Evolutionary conservation across 1,140 invertebrate genomes (phyloP), one percentile per base, ranked within the genome.

Genomic region (Drosophila gunungcola): DNA sequence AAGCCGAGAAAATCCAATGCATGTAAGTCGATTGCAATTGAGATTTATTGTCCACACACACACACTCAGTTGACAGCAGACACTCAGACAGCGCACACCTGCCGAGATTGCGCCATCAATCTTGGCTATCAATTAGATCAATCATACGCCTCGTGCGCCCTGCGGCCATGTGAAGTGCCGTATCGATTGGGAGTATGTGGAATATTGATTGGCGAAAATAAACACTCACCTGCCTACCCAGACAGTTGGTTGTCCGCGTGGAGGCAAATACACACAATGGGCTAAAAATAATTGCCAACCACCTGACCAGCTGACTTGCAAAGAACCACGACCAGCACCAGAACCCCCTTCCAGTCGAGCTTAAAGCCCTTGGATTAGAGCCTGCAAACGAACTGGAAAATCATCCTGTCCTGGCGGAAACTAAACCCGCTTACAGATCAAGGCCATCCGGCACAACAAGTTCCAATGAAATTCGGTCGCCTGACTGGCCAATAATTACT

Each of bases 251-350:
- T 49, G 70, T 45, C 56, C 55, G 69, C 69, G 69, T 52, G 54
- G 36, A 53, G 60, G 52, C 58, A 75, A 65, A 75, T 58, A 67
- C 56, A 80, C 52, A 80, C 53, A 85, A 51, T 86, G 67, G 67
- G 49, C 81, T 85, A 85, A 82, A 85, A 85, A 85, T 85, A 85
- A 86, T 68, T 75, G 74, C 79, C 65, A 65, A 81, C 67, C 70
- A 65, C 48, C 67, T 27, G 62, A 43, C 69, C 79, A 78, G 77
- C 61, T 64, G 68, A 62, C 61, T 76, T 46, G 34, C 64, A 9
- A 9, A 4, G 4, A 56, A 38, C n/a, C 29, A 10, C 16, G 36
- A 45, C 16, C 2, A 16, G 32, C 38, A 11, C 34, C 27, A 13
- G 62, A 56, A 49, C 29, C 61, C 61, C 46, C 61, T 64, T 25